Evolutionary conservation across 2,113 vertebrate genomes (phyloP).

Genomic region (Carassius gibelio): DNA sequence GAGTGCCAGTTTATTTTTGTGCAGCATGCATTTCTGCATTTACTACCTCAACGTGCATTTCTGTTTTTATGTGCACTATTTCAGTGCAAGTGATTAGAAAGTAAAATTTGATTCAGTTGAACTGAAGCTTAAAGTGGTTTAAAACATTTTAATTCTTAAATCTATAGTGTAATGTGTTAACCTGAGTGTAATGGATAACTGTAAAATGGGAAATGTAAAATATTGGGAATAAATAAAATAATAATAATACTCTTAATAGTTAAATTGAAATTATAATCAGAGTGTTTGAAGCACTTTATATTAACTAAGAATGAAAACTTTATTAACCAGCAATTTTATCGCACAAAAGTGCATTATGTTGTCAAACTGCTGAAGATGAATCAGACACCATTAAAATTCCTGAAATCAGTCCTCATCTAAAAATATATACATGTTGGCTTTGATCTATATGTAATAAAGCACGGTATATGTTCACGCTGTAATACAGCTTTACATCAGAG

Average conservation of each 20-base stretch:
- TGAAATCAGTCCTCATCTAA: background rate
- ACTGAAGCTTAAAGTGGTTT: too few species aligned
- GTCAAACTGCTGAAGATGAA: too few species aligned
- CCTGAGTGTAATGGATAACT: too few species aligned
- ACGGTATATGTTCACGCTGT: background rate
- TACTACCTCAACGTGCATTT: background rate
- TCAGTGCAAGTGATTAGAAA: background rate
- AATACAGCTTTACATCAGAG: background rate
- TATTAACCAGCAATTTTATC: background rate
- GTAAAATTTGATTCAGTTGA: too few species aligned
- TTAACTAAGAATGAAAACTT: background rate
- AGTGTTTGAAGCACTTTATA: background rate
- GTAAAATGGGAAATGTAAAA: too few species aligned
- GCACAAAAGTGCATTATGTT: background rate
- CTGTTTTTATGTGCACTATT: background rate
- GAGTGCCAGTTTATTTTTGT: too few species aligned
- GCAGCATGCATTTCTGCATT: background rate
- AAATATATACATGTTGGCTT: background rate
- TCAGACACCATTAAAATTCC: background rate
- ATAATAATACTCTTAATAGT: too few species aligned
- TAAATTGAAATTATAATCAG: background rate
- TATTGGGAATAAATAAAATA: too few species aligned
- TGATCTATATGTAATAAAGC: slow-evolving; percentile 11
- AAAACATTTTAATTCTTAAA: too few species aligned
- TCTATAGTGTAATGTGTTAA: too few species aligned